These are phyloP conservation scores for Oligia latruncula DNA, from an alignment of 2,888 invertebrate genomes.

Conservation along the genomic window DNA sequence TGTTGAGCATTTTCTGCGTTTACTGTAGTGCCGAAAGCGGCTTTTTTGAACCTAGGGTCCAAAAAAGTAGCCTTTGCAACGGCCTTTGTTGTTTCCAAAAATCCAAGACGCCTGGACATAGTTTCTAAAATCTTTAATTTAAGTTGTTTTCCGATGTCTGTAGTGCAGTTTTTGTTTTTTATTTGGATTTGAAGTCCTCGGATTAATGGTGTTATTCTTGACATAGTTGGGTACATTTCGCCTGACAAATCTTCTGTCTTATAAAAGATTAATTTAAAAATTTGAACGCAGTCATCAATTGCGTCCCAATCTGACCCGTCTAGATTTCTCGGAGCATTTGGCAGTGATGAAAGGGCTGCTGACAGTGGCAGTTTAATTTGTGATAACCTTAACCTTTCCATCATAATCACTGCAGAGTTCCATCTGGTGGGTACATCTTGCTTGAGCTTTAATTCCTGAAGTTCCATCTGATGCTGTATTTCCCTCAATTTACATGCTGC, in stretches of 20 bases:
- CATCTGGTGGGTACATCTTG: slow-evolving; percentile 14
- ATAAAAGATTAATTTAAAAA: background rate
- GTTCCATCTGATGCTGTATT: slow-evolving; percentile 10
- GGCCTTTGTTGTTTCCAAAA: slow-evolving; percentile 1
- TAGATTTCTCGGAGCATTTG: slow-evolving; percentile 32
- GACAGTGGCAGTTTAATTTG: background rate
- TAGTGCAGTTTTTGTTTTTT: background rate
- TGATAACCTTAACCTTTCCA: background rate
- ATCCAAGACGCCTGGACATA: slow-evolving; percentile 2
- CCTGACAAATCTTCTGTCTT: slow-evolving; percentile 3
- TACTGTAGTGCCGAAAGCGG: background rate
- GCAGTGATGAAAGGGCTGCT: slow-evolving; percentile 12
- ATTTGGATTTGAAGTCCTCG: background rate
- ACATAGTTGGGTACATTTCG: slow-evolving; percentile 4
- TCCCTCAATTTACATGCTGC: slow-evolving; percentile 8
- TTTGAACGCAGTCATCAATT: slow-evolving; percentile 2
- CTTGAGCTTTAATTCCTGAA: slow-evolving; percentile 6
- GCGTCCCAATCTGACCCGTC: slow-evolving; percentile 20
- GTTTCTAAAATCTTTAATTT: background rate
- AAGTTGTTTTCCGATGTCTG: background rate
- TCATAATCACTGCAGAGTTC: slow-evolving; percentile 12
- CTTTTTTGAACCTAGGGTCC: background rate
- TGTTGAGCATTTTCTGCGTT: background rate
- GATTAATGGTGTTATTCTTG: slow-evolving; percentile 1
- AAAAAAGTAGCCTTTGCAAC: slow-evolving; percentile 1